phyloP scores from a whole-genome alignment of 2,888 invertebrate genomes.

The Eristalinus sepulchralis region DNA sequence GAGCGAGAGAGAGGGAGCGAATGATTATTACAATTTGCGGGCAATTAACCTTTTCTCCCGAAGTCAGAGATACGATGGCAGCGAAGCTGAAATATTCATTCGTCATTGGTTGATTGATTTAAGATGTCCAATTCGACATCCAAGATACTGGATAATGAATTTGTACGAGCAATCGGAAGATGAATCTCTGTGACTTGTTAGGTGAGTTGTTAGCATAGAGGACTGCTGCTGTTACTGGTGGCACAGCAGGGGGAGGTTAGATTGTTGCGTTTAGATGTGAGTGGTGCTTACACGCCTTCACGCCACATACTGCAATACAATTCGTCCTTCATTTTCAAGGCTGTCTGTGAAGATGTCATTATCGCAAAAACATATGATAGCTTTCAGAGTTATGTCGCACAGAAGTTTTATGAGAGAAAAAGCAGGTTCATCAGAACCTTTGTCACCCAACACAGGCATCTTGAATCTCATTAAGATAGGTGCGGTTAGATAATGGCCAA shows the following conservation, averaged over 20 bases:
- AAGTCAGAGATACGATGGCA: background rate
- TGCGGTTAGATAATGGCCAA: background rate
- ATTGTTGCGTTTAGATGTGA: too few relatives aligned
- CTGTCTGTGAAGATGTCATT: background rate
- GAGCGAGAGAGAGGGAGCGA: too few relatives aligned
- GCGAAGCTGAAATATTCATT: constrained; percentile 10
- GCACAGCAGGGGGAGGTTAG: too few relatives aligned
- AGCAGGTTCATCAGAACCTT: background rate
- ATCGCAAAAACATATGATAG: background rate
- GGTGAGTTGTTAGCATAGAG: background rate
- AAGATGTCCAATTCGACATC: background rate
- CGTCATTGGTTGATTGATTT: background rate
- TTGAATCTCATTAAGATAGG: background rate
- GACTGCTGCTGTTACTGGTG: too few relatives aligned
- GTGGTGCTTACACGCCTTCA: too few relatives aligned
- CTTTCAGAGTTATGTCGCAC: background rate
- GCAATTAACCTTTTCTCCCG: constrained; percentile 6
- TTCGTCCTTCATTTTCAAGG: background rate
- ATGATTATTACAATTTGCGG: background rate
- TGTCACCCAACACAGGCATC: background rate
- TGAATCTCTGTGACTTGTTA: background rate
- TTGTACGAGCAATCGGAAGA: background rate
- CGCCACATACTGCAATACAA: too few relatives aligned
- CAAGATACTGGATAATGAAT: background rate
- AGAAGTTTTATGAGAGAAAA: background rate